A percentile compares a stretch with the other conserved stretches of the same genome.
These are phyloP conservation scores for Lichenostomus cassidix DNA, from an alignment of 2,113 vertebrate genomes.

Conservation along the genomic window DNA sequence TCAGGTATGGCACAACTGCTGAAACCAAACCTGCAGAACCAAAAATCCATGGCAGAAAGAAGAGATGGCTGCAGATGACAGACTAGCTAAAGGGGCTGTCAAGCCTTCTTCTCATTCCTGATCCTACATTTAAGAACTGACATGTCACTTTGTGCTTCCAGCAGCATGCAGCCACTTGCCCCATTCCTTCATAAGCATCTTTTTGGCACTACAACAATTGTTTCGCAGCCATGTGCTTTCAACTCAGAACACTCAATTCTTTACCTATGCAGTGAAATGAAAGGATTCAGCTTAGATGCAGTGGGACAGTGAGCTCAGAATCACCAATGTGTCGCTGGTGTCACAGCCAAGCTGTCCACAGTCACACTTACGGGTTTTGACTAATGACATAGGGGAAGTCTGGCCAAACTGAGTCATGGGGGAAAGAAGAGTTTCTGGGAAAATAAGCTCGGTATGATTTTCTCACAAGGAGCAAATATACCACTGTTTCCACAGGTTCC, in stretches of 20 bases:
- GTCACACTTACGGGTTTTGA: background rate
- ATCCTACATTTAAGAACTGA: background rate
- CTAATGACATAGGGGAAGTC: background rate
- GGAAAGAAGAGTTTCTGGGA: slow-evolving; percentile 8
- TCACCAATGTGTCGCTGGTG: fast-evolving
- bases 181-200: background rate
- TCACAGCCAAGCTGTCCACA: background rate
- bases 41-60: background rate
- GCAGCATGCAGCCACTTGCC: background rate
- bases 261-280: background rate
- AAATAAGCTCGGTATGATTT: background rate
- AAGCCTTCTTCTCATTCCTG: background rate
- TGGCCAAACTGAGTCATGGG: background rate
- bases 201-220: background rate
- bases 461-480: background rate
- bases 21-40: background rate
- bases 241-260: background rate
- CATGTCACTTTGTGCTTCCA: background rate
- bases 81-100: background rate
- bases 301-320: background rate
- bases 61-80: background rate
- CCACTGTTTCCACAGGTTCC: background rate
- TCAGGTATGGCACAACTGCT: background rate
- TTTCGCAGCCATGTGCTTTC: background rate
- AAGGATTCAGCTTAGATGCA: background rate